Conservation (phyloP, 2,888 invertebrate genomes). For the Mythimna vitellina region DNA sequence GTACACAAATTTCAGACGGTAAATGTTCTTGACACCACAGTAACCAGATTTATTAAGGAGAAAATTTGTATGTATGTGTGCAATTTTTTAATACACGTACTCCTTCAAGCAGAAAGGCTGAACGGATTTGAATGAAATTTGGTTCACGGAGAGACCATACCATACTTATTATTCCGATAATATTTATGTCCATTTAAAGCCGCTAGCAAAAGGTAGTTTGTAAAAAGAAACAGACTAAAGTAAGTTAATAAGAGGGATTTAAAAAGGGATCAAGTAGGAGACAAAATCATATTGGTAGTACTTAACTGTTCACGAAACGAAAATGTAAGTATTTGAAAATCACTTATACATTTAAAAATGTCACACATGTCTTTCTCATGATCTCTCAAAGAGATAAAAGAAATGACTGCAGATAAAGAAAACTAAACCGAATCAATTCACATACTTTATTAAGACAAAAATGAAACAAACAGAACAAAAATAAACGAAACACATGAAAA, state of each 20-base stretch:
- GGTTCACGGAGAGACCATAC: no score
- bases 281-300: no score
- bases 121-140: no score
- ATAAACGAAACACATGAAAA: constrained; percentile 40
- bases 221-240: no score
- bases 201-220: no score
- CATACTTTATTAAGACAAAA: constrained; percentile 58
- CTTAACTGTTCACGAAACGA: no score
- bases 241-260: not conserved
- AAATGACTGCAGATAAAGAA: not conserved
- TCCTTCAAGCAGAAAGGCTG: no score
- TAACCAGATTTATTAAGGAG: no score
- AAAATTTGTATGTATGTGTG: no score
- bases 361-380: not conserved
- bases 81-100: no score
- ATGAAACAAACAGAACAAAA: constrained; percentile 55
- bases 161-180: no score
- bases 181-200: no score
- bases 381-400: not conserved
- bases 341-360: not conserved
- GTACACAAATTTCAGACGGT: not conserved
- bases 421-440: not conserved
- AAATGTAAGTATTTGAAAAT: not conserved
- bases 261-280: not conserved
- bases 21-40: not conserved